A percentile compares a stretch with the other conserved stretches of the same genome.
Conservation (phyloP, 1,140 invertebrate species). For the Drosophila carrolli region DNA sequence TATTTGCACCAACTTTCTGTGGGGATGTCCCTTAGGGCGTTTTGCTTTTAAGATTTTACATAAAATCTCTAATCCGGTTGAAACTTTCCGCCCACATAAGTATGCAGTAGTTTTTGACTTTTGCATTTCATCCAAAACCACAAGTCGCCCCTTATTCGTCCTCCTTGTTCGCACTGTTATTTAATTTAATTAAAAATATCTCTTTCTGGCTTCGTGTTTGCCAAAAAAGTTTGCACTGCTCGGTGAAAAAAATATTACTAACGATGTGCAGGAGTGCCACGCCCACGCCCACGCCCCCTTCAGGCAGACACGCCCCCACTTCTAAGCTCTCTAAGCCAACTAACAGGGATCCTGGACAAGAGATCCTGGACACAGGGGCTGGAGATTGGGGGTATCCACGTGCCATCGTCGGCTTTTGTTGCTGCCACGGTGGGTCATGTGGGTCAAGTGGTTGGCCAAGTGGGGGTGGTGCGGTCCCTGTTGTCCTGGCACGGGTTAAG, state of each 20-base stretch:
- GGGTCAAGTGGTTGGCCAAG: slow-evolving; percentile 40
- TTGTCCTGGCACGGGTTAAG: slow-evolving; percentile 73
- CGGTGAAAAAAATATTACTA: slow-evolving; percentile 67
- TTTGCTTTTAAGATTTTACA: slow-evolving; percentile 39
- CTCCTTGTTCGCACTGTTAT: slow-evolving; percentile 54
- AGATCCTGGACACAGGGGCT: slow-evolving; percentile 1
- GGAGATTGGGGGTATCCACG: slow-evolving; percentile 45
- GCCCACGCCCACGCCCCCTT: neutral
- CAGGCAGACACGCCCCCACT: slow-evolving; percentile 46
- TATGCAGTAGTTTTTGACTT: slow-evolving; percentile 67
- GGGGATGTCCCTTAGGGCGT: neutral
- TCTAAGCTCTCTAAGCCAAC: slow-evolving; percentile 54
- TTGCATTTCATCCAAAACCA: slow-evolving; percentile 27
- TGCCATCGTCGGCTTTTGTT: slow-evolving; percentile 42
- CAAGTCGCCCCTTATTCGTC: slow-evolving; percentile 2
- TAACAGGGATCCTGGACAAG: slow-evolving; percentile 15
- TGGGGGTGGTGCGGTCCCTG: slow-evolving; percentile 36
- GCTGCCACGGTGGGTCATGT: slow-evolving; percentile 57
- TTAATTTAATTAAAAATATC: slow-evolving; percentile 79
- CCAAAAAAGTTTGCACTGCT: slow-evolving; percentile 50
- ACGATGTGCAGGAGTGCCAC: slow-evolving; percentile 59
- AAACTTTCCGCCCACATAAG: slow-evolving; percentile 55
- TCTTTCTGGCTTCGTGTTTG: slow-evolving; percentile 50
- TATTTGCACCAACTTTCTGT: slow-evolving; percentile 28
- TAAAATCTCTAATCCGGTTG: slow-evolving; percentile 27